Percentiles rank a stretch among this genome's conserved stretches.
These are phyloP conservation scores for Nanger granti DNA, from an alignment of 2,113 vertebrate genomes.

Conservation along the genomic window DNA sequence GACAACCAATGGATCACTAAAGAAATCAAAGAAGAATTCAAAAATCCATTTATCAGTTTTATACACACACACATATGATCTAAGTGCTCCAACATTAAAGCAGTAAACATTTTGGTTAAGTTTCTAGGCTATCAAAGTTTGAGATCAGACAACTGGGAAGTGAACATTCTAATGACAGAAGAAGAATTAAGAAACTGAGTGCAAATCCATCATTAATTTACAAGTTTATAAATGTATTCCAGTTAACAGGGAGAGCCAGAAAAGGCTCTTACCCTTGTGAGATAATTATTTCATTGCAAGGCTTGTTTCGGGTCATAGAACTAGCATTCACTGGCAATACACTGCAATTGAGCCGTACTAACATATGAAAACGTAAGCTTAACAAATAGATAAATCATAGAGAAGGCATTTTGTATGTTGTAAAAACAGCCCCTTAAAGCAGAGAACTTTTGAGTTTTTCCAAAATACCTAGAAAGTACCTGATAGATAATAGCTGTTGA, in stretches of 20 bases:
- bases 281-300: neutral
- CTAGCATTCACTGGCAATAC: neutral
- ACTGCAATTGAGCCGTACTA: neutral
- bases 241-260: neutral
- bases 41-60: neutral
- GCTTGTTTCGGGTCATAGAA: neutral
- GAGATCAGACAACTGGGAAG: constrained; percentile 3
- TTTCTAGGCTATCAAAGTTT: neutral
- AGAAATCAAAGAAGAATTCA: neutral
- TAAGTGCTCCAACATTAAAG: neutral
- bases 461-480: neutral
- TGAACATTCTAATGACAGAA: neutral
- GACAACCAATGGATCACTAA: neutral
- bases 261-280: neutral
- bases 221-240: neutral
- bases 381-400: neutral
- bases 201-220: neutral
- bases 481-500: neutral
- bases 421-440: neutral
- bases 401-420: neutral
- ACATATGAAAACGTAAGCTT: neutral
- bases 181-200: neutral
- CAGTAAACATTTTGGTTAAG: constrained; percentile 57
- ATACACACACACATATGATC: neutral
- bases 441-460: neutral